phyloP scores from a whole-genome alignment of 2,797 vertebrate species.

The Pangasius sanitwongsei region DNA sequence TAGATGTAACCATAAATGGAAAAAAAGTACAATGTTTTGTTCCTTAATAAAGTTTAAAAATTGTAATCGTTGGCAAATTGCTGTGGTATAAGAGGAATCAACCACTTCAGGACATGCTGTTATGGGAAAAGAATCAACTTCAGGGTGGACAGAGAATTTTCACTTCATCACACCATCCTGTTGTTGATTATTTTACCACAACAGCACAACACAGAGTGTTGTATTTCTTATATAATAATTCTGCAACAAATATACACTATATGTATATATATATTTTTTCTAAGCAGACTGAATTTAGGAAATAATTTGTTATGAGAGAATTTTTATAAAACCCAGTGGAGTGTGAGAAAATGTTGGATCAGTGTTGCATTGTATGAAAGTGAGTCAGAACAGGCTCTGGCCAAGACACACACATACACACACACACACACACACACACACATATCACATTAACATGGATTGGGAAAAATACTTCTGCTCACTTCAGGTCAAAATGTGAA shows the following conservation, averaged over 20 bases:
- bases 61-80: too few species aligned
- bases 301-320: background rate
- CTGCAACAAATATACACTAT: background rate
- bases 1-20: background rate
- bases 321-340: background rate
- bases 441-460: background rate
- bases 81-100: background rate
- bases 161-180: background rate
- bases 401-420: background rate
- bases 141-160: background rate
- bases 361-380: background rate
- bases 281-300: background rate
- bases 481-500: background rate
- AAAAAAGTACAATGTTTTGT: background rate
- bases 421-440: slow-evolving; percentile 19
- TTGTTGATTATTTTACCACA: background rate
- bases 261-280: too few species aligned
- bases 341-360: background rate
- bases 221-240: background rate
- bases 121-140: background rate
- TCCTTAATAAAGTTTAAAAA: background rate
- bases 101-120: background rate
- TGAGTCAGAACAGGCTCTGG: slow-evolving; percentile 8
- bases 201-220: background rate
- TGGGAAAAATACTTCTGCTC: background rate